Evolutionary conservation across 2,888 invertebrate genomes (phyloP), one percentile per base, ranked within the genome.

Genomic region (Agrochola litura): DNA sequence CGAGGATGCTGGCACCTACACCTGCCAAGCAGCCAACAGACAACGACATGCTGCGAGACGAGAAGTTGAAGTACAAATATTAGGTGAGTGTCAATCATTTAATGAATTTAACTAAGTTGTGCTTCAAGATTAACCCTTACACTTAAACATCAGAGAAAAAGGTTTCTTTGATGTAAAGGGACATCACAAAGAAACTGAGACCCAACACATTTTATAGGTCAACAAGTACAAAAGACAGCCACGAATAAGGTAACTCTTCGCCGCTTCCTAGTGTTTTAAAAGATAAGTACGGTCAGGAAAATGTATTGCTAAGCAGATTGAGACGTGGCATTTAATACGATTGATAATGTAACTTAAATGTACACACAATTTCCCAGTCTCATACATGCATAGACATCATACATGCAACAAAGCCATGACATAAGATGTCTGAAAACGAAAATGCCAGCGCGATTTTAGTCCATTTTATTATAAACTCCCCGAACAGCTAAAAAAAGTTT

Each of bases 1-100:
- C 68, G 98, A 98, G 90, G 99, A 99, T 93, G 98, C 98, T 16
- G 99, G 99, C 73, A 98, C 98, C 19, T 99, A 99, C 95, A 98
- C 98, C 68, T 99, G 99, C 93, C 98, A 98, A 90, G 99, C 99
- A 0, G 97, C 98, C 84, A 99, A 99, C 94, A 97, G 98, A 85
- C 98, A 98, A 92, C 98, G 98, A 80, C 98, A 98, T 91, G 98
- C 98, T 2, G 98, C 98, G 41, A 97, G 98, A 82, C 95, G 98
- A 72, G 98, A 98, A 86, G 98, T 98, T 19, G 98, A 98, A 93
- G 98, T 98, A 58, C 98, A 98, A 95, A 98, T 98, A 91, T 95
- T 98, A 90, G 98, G 98, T 98, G 91, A 97, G 93, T 86, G 14
- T 41, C 1, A 22, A 63, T 37, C 0, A 16, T 43, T 52, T 54